Evolutionary conservation across 2,797 vertebrate species (phyloP).

Genomic region (Pelodytes ibericus): DNA sequence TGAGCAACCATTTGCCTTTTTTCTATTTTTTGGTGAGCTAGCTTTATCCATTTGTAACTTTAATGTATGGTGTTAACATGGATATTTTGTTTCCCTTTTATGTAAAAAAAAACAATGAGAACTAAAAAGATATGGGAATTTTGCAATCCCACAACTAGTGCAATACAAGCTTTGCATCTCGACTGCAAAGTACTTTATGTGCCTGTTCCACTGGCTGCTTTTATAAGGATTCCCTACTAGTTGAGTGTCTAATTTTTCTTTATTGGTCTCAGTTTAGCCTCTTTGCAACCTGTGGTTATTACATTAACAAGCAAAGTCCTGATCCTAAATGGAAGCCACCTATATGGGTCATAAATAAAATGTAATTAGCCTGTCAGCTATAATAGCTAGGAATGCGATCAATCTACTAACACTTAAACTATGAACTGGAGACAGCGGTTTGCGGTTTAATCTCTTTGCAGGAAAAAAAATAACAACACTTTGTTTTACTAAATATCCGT

Average conservation of each 20-base stretch:
- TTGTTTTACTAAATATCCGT: background rate
- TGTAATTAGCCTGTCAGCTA: conserved; percentile 68
- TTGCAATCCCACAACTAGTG: background rate
- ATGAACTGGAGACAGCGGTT: background rate
- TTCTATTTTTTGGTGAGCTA: too few relatives aligned
- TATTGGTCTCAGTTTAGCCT: conserved; percentile 65
- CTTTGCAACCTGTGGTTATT: conserved; percentile 70
- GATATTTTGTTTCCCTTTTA: too few relatives aligned
- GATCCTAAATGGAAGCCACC: conserved; percentile 65
- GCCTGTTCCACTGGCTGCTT: conserved; percentile 65
- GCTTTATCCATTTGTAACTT: too few relatives aligned
- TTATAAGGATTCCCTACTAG: conserved; percentile 70
- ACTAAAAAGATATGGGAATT: background rate
- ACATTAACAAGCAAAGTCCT: conserved; percentile 68
- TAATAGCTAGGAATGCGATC: conserved; percentile 20
- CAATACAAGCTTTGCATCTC: conserved; percentile 19
- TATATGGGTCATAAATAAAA: conserved; percentile 70
- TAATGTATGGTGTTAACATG: too few relatives aligned
- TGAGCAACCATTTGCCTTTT: too few relatives aligned
- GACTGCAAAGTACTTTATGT: conserved; percentile 56
- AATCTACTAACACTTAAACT: conserved; percentile 30
- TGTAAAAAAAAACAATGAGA: too few relatives aligned
- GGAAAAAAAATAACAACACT: background rate
- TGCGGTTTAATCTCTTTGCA: background rate
- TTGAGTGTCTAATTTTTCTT: conserved; percentile 65